phyloP scores from a whole-genome alignment of 2,113 vertebrate genomes.

The Silurus asotus region DNA sequence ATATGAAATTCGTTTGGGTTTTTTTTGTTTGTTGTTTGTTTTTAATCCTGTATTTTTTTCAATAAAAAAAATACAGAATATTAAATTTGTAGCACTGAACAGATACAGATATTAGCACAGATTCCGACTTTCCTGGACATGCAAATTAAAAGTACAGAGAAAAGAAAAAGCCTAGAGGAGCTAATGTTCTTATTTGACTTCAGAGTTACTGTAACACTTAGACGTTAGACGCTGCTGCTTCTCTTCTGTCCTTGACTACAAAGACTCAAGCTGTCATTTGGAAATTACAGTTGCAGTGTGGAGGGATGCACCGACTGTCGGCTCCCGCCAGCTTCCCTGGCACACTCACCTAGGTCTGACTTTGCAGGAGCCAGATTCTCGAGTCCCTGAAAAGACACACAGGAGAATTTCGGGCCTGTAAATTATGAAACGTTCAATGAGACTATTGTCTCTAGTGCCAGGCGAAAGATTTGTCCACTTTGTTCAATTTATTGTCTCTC shows the following conservation, averaged over 20 bases:
- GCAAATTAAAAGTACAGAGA: not conserved
- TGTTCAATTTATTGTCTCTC: not conserved
- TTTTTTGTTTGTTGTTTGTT: not conserved
- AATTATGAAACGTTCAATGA: constrained; percentile 46
- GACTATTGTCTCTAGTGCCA: constrained; percentile 19
- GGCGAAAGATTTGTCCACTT: constrained; percentile 8
- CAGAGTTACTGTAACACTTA: not conserved
- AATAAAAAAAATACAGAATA: not conserved
- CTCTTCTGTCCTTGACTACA: constrained; percentile 36
- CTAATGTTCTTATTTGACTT: not conserved
- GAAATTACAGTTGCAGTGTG: constrained; percentile 31
- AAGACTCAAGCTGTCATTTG: constrained; percentile 30
- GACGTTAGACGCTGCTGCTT: not conserved
- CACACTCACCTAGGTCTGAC: constrained; percentile 27
- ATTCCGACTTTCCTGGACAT: not conserved
- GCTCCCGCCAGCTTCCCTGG: constrained; percentile 10
- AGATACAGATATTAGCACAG: not conserved
- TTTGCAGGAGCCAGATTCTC: constrained; percentile 13
- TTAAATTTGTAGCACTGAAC: not conserved
- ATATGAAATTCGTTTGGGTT: not conserved
- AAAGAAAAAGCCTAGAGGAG: not conserved
- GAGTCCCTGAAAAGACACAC: constrained; percentile 14
- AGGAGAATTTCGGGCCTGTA: not conserved
- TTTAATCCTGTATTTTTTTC: not conserved
- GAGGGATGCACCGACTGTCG: constrained; percentile 11